These are phyloP conservation scores for Hemistola chrysoprasaria DNA, from an alignment of 2,888 invertebrate genomes.

Conservation along the genomic window DNA sequence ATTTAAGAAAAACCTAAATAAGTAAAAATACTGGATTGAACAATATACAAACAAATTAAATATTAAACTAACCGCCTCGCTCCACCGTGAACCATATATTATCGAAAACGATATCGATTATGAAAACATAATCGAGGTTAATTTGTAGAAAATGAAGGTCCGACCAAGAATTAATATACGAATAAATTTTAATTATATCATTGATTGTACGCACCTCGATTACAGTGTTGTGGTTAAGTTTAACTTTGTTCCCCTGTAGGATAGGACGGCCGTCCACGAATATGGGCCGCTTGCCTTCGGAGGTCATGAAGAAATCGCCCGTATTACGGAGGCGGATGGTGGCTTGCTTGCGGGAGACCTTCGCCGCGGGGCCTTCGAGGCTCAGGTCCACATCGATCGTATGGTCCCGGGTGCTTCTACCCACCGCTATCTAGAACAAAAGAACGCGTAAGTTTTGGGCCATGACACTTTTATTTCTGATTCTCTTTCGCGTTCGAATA, in stretches of 20 bases:
- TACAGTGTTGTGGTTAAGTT: conserved; percentile 95
- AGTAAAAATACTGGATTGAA: too few species aligned
- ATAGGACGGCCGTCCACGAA: conserved; percentile 97
- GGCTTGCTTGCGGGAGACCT: conserved; percentile 96
- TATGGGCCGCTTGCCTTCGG: conserved; percentile 96
- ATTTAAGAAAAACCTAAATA: too few species aligned
- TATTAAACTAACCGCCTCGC: not conserved
- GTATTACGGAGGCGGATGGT: conserved; percentile 94
- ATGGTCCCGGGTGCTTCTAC: conserved; percentile 93
- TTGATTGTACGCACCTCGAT: conserved; percentile 86
- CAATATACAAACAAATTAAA: not conserved
- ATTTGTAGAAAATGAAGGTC: conserved; percentile 8
- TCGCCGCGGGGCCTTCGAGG: conserved; percentile 96
- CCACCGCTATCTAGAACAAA: conserved; percentile 89
- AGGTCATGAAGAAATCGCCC: conserved; percentile 97
- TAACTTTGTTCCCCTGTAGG: conserved; percentile 92
- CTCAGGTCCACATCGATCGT: conserved; percentile 96
- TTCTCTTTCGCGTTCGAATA: too few species aligned
- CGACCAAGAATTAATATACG: too few species aligned
- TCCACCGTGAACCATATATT: too few species aligned
- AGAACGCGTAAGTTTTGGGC: conserved; percentile 16
- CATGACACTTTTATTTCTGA: too few species aligned
- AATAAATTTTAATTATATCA: not conserved
- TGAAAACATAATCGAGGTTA: conserved; percentile 6
- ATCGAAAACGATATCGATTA: conserved; percentile 8